Base-by-base conservation (phyloP, 2,888 invertebrate species). In the Orchesella flavescens region DNA sequence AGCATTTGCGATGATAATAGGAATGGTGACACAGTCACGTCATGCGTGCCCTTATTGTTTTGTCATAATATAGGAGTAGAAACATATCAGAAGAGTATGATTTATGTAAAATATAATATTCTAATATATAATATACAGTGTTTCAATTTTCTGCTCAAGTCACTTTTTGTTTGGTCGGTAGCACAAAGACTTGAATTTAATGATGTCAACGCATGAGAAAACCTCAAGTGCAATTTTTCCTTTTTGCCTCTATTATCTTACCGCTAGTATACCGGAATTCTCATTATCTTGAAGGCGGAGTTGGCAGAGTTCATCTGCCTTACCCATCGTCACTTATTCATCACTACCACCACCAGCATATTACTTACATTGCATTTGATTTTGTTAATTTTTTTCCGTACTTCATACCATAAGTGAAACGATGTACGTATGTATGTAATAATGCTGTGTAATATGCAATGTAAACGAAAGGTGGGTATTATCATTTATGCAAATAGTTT, bases 161-260 rank as follows among this genome's bases (percentile, higher is more conserved):
- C 3, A 4, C 34, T 4, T 7, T 34, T 34, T 34, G 34, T 34
- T 34, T 34, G 34, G 34, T 34, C 34, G 34, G 34, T 34, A 34
- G 34, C 34, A 34, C 34, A 34, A 34, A 2, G 34, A 34, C 53
- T 57, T 57, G n/a, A 71, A 71, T 72, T 72, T 79, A 79, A 79
- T 79, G 72, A 79, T 79, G 79, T 79, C 79, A 79, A 72, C 79
- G 72, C 65, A 55, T 79, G 79, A 79, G 79, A 79, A 79, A 79
- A 65, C 55, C 68, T 43, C 59, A 43, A 66, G 55, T 72, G 71
- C 78, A 80, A 65, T 53, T 78, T 69, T 69, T 69, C 49, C 43
- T 19, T 53, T 46, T 3, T 63, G 63, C 24, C 24, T 34, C 34
- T 34, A 34, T 34, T 23, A 34, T 24, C 7, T 10, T 24, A 24